A percentile compares a stretch with the other conserved stretches of the same genome.
These are phyloP conservation scores for Premnoplex brunnescens DNA, from an alignment of 2,797 vertebrate species.

Conservation along the genomic window DNA sequence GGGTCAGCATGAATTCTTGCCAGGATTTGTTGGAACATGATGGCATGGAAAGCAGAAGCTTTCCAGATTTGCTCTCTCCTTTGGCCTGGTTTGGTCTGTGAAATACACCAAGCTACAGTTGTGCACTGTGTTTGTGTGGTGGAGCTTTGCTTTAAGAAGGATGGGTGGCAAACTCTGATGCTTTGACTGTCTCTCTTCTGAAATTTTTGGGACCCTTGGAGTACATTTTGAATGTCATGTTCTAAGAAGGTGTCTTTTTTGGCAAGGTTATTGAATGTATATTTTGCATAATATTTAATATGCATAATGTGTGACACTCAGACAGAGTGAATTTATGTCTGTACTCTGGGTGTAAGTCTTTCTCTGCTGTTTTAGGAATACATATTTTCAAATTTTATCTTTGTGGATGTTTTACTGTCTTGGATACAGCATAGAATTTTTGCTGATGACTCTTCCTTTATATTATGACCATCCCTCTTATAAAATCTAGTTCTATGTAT, in stretches of 20 bases:
- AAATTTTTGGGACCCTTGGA: background rate
- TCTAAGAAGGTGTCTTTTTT: conserved; percentile 5
- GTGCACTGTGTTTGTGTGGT: background rate
- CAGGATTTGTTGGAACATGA: conserved; percentile 61
- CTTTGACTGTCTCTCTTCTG: background rate
- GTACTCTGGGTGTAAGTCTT: background rate
- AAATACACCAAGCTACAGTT: background rate
- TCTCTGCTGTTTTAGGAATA: background rate
- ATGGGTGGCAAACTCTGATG: background rate
- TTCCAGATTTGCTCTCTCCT: conserved; percentile 49
- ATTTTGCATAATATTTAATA: background rate
- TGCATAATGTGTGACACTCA: background rate
- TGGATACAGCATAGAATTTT: background rate
- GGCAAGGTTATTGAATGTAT: background rate
- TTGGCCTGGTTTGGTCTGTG: conserved; percentile 33
- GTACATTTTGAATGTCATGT: background rate
- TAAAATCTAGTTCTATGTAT: background rate
- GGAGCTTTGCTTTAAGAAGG: background rate
- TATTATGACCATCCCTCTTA: background rate
- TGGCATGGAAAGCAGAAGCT: conserved; percentile 57
- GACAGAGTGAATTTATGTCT: background rate
- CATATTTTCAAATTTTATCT: background rate
- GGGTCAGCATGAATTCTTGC: conserved; percentile 67
- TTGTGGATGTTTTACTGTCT: background rate
- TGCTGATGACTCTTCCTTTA: background rate